These are phyloP conservation scores for Hemicordylus capensis DNA, from an alignment of 2,113 vertebrate species.

Conservation along the genomic window DNA sequence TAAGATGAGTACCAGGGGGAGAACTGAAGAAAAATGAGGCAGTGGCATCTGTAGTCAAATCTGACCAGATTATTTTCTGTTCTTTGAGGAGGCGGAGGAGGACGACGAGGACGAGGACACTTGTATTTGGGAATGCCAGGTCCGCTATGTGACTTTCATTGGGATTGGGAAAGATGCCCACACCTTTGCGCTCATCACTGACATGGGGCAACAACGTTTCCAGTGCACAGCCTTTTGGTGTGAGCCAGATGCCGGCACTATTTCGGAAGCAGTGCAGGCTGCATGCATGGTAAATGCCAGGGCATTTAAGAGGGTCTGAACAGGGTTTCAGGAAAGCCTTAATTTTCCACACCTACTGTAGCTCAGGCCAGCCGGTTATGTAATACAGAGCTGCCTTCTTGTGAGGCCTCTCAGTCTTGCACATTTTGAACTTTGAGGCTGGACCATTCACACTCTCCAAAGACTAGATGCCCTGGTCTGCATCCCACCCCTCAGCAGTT, in stretches of 20 bases:
- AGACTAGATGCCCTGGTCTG: background rate
- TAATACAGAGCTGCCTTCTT: background rate
- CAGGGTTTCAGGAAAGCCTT: background rate
- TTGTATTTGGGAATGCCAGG: constrained; percentile 90
- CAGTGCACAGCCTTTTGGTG: constrained; percentile 83
- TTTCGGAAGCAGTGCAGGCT: constrained; percentile 83
- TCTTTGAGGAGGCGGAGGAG: constrained; percentile 65
- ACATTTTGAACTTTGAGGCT: background rate
- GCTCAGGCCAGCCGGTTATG: background rate
- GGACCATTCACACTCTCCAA: background rate
- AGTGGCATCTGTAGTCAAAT: background rate
- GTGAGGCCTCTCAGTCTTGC: background rate
- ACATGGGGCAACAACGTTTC: constrained; percentile 76
- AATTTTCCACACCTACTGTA: background rate
- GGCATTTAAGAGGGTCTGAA: background rate
- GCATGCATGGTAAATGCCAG: constrained; percentile 80
- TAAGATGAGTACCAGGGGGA: background rate
- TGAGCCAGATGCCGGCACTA: constrained; percentile 80
- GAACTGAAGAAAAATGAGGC: background rate
- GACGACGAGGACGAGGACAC: constrained; percentile 66
- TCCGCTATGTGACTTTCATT: constrained; percentile 92
- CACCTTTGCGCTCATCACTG: constrained; percentile 81
- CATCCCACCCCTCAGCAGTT: background rate
- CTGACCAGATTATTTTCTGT: background rate
- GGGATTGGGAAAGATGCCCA: constrained; percentile 80